Evolutionary conservation across 2,888 invertebrate genomes (phyloP).

Genomic region (Lasioglossum lativentre): DNA sequence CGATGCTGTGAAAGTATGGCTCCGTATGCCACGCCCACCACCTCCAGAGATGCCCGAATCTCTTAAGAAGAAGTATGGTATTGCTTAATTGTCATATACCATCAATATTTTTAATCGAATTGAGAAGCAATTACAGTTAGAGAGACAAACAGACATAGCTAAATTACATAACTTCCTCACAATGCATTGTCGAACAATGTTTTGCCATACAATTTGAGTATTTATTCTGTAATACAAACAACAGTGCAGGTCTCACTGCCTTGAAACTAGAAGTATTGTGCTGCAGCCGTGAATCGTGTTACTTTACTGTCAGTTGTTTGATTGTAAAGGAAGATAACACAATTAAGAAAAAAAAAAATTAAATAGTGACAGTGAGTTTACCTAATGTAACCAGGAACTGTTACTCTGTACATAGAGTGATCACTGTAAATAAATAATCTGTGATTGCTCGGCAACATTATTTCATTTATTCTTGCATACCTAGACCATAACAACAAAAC

Average conservation of each 20-base stretch:
- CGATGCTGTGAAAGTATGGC: constrained; percentile 95
- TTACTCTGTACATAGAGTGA: constrained; percentile 79
- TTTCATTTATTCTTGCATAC: constrained; percentile 12
- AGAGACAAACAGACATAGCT: constrained; percentile 74
- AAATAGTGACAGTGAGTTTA: constrained; percentile 61
- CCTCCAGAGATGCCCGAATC: constrained; percentile 98
- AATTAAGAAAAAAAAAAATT: constrained; percentile 44
- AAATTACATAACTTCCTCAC: constrained; percentile 76
- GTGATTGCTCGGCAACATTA: constrained; percentile 63
- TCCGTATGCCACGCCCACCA: constrained; percentile 96
- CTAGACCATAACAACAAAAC: neutral
- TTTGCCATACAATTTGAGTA: constrained; percentile 59
- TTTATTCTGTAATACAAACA: constrained; percentile 67
- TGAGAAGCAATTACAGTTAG: constrained; percentile 71
- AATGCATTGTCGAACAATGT: constrained; percentile 66
- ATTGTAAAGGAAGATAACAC: constrained; percentile 55
- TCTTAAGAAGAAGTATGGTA: constrained; percentile 89
- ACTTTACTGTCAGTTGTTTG: constrained; percentile 36
- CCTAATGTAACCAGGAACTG: constrained; percentile 64
- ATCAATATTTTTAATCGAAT: constrained; percentile 60
- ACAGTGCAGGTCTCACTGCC: constrained; percentile 68
- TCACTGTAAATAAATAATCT: constrained; percentile 78
- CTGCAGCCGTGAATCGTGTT: constrained; percentile 47
- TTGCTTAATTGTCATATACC: constrained; percentile 75
- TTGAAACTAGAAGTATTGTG: constrained; percentile 59